Conservation (phyloP, 2,113 vertebrate genomes). For the Anser cygnoides region DNA sequence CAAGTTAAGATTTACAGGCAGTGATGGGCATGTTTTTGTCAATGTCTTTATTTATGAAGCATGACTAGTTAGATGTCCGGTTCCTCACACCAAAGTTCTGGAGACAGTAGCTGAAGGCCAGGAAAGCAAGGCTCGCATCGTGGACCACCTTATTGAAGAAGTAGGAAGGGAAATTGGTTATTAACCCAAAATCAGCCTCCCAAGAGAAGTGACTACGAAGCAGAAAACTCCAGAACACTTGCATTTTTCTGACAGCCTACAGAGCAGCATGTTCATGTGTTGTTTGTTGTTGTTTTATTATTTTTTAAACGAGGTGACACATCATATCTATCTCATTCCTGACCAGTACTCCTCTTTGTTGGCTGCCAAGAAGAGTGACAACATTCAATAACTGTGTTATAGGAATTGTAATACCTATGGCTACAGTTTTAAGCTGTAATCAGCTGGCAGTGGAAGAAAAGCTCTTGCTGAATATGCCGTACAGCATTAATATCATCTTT, state of each 20-base stretch:
- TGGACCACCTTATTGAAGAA: conserved; percentile 56
- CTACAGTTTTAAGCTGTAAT: neutral
- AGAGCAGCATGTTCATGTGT: neutral
- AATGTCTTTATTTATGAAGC: conserved; percentile 32
- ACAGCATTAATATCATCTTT: neutral
- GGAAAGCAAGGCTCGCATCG: conserved; percentile 61
- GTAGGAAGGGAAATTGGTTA: conserved; percentile 55
- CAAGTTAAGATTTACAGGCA: conserved; percentile 31
- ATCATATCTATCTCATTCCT: neutral
- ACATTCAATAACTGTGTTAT: neutral
- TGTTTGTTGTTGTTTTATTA: too few relatives aligned
- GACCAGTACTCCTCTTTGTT: neutral
- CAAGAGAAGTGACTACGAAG: neutral
- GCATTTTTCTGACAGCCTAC: neutral
- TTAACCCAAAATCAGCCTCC: conserved; percentile 15
- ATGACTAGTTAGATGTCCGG: conserved; percentile 4
- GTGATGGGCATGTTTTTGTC: neutral
- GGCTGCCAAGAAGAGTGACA: neutral
- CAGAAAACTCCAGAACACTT: neutral
- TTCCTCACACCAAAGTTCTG: conserved; percentile 70
- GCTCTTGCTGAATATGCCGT: neutral
- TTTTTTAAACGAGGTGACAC: neutral
- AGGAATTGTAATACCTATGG: neutral
- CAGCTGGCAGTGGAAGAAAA: neutral
- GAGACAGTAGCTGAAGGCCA: conserved; percentile 61